Percentiles rank a stretch among this genome's conserved stretches.
These are phyloP conservation scores for Ataeniobius toweri DNA, from an alignment of 2,797 vertebrate species.

Conservation along the genomic window DNA sequence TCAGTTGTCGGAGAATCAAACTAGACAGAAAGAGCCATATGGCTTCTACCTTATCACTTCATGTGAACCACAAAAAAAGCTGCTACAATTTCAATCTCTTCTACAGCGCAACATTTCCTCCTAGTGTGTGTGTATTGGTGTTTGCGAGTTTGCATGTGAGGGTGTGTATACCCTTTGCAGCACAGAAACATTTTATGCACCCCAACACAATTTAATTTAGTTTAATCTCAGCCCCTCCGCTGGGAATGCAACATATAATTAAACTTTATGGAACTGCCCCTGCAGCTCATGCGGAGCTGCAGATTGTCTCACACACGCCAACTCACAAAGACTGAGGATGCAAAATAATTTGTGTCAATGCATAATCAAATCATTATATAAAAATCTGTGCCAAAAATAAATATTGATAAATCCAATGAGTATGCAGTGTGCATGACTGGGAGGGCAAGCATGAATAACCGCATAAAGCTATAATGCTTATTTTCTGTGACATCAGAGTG, in stretches of 20 bases:
- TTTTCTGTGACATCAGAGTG: conserved; percentile 63
- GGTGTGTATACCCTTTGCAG: conserved; percentile 45
- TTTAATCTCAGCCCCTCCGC: conserved; percentile 82
- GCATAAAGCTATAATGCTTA: conserved; percentile 46
- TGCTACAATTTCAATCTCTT: conserved; percentile 7
- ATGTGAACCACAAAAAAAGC: conserved; percentile 7
- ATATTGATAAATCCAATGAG: conserved; percentile 70
- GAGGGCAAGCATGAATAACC: conserved; percentile 61
- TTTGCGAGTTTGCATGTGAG: not conserved
- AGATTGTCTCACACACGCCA: conserved; percentile 51
- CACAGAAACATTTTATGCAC: conserved; percentile 72
- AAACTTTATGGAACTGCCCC: conserved; percentile 81
- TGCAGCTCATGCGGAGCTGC: conserved; percentile 70
- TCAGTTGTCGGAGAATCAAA: not conserved
- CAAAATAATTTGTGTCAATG: conserved; percentile 68
- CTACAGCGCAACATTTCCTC: conserved; percentile 9
- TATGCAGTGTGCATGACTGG: conserved; percentile 55
- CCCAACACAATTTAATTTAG: conserved; percentile 83
- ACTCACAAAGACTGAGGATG: conserved; percentile 43
- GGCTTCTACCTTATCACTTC: not conserved
- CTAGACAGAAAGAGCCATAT: not conserved
- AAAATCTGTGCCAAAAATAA: conserved; percentile 72
- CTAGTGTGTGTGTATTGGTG: conserved; percentile 16
- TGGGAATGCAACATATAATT: conserved; percentile 83
- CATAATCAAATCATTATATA: conserved; percentile 75